Base-by-base conservation (phyloP, 1,140 invertebrate species). In the Drosophila arawakana region DNA sequence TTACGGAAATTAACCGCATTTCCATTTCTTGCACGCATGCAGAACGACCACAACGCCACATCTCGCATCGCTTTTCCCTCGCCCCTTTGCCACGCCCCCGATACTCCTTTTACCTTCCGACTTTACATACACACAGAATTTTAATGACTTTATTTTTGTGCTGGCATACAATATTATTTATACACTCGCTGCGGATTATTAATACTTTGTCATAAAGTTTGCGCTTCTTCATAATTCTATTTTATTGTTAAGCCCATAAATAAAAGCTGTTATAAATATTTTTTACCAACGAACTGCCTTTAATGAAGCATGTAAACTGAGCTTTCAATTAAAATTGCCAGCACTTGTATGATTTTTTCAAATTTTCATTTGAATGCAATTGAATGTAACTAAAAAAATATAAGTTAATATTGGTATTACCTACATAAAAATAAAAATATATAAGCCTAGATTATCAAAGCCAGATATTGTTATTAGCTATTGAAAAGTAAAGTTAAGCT, bases 1-100 rank as follows among this genome's bases (percentile, higher is more conserved):
- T 90, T 90, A 90, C 86, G 86, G 86, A 90, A 90, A 90, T 90
- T 90, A 90, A 90, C 86, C 86, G 86, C 86, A 90, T 90, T 90
- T 90, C 86, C 80, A 86, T 86, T 88, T 86, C 82, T 90, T 90
- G 84, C 84, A 89, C 84, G 80, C 84, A 89, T 78, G 71, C 83
- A 83, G 73, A 52, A 88, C 77, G 72, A 74, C 71, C 54, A 69
- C 82, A 66, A 60, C 67, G 67, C 68, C 81, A 80, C 81, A 46
- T 73, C 65, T 18, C 60, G 25, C 58, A 9, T 18, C 66, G 10
- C 34, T 15, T 3, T 25, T 15, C 3, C 11, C 11, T 7, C 10
- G 35, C 18, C 37, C 7, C 43, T 43, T 43, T 13, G 21, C 57
- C 68, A 11, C 30, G 11, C 39, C 52, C 1, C 37, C 46, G 1